Evolutionary conservation across 1,140 invertebrate genomes (phyloP).

Genomic region (Conus betulinus): DNA sequence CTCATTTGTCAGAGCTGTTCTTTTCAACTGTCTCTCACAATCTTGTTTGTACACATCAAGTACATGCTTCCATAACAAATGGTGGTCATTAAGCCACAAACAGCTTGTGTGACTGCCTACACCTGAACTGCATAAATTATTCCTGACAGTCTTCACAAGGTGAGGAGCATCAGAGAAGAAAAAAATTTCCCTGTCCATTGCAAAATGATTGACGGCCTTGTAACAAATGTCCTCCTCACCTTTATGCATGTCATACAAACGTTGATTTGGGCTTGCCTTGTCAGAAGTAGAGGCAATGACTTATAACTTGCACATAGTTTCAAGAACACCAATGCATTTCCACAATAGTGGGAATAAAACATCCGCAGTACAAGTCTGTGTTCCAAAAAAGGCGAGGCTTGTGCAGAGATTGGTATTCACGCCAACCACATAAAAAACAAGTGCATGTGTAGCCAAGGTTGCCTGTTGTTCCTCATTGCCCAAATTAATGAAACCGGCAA

Average conservation of each 20-base stretch:
- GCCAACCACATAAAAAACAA: slow-evolving; percentile 29
- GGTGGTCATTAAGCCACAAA: slow-evolving; percentile 7
- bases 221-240: not conserved
- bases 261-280: slow-evolving; percentile 31
- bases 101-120: not conserved
- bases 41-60: not conserved
- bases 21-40: not conserved
- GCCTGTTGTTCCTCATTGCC: too few species aligned
- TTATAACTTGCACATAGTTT: not conserved
- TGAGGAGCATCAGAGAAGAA: slow-evolving; percentile 35
- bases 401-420: not conserved
- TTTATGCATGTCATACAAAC: slow-evolving; percentile 30
- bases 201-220: slow-evolving; percentile 18
- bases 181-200: not conserved
- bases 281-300: slow-evolving; percentile 20
- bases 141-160: slow-evolving; percentile 28
- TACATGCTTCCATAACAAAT: slow-evolving; percentile 21
- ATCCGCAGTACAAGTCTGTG: slow-evolving; percentile 1
- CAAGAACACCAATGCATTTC: slow-evolving; percentile 10
- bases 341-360: slow-evolving; percentile 13
- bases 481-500: slow-evolving; percentile 23
- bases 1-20: not conserved
- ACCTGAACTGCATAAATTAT: slow-evolving; percentile 3
- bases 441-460: not conserved
- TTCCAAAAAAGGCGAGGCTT: slow-evolving; percentile 24